Conservation (phyloP, 2,888 invertebrate species). For the Heliconius sara region DNA sequence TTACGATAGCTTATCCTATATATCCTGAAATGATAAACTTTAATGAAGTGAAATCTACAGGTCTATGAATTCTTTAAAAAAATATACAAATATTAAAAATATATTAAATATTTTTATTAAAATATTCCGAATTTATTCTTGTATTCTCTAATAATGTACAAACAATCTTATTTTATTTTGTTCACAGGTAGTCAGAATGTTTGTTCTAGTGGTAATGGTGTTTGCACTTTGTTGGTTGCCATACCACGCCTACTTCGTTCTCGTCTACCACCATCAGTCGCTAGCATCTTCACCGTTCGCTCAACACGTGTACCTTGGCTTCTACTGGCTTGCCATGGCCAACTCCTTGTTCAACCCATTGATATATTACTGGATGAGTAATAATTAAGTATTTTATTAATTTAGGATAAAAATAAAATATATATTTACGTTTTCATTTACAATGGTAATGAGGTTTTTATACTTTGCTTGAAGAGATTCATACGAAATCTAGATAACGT, state of each 20-base stretch:
- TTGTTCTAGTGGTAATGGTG: constrained; percentile 92
- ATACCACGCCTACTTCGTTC: constrained; percentile 93
- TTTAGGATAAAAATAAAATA: neutral
- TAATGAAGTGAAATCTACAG: neutral
- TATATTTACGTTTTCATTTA: neutral
- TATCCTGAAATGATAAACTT: neutral
- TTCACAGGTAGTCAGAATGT: constrained; percentile 92
- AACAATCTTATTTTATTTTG: constrained; percentile 13
- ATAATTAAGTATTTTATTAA: constrained; percentile 79
- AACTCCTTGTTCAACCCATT: constrained; percentile 96
- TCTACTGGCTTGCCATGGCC: constrained; percentile 96
- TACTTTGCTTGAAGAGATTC: neutral
- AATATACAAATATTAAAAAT: no score
- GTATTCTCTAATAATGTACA: neutral
- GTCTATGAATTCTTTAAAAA: neutral
- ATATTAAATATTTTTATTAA: no score
- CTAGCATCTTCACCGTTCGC: constrained; percentile 88
- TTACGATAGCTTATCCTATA: constrained; percentile 4
- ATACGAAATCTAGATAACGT: neutral
- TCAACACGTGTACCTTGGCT: constrained; percentile 92
- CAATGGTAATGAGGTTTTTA: neutral
- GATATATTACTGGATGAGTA: constrained; percentile 97
- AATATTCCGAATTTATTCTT: neutral
- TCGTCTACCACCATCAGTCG: constrained; percentile 85
- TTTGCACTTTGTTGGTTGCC: constrained; percentile 95